These are phyloP conservation scores for Brachymystax lenok DNA, from an alignment of 2,797 vertebrate genomes.

Conservation along the genomic window DNA sequence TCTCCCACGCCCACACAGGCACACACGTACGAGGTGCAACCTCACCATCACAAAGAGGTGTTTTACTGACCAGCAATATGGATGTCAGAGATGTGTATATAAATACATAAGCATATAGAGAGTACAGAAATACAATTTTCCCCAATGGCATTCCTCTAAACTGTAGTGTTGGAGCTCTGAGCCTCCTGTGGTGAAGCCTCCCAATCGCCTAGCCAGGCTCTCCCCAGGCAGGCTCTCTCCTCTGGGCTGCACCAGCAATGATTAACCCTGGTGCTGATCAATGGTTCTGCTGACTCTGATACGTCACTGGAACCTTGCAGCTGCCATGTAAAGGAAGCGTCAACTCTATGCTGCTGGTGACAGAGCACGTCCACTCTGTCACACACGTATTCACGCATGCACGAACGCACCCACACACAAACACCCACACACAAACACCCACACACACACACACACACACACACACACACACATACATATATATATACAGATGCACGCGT, in stretches of 20 bases:
- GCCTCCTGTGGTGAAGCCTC: conserved; percentile 64
- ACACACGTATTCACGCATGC: conserved; percentile 26
- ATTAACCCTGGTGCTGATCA: conserved; percentile 82
- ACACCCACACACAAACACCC: not conserved
- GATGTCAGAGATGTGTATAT: not conserved
- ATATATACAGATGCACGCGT: conserved; percentile 19
- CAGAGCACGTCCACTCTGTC: conserved; percentile 72
- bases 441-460: conserved; percentile 16
- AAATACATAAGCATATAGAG: not conserved
- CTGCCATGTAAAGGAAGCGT: conserved; percentile 85
- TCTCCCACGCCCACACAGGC: too few species aligned
- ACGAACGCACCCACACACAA: conserved; percentile 29
- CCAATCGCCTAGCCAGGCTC: conserved; percentile 66
- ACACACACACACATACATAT: not conserved
- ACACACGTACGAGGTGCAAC: too few species aligned
- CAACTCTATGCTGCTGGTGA: conserved; percentile 69
- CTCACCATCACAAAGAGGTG: too few species aligned
- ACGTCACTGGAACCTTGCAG: conserved; percentile 77
- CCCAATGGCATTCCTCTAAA: conserved; percentile 53
- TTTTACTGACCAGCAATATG: not conserved
- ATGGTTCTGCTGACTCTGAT: conserved; percentile 84
- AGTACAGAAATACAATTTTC: conserved; percentile 8
- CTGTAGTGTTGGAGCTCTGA: conserved; percentile 36
- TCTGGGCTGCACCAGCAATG: conserved; percentile 75
- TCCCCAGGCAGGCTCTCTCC: conserved; percentile 63